Base-by-base conservation (phyloP, 2,888 invertebrate species). In the Apodemia mormo region DNA sequence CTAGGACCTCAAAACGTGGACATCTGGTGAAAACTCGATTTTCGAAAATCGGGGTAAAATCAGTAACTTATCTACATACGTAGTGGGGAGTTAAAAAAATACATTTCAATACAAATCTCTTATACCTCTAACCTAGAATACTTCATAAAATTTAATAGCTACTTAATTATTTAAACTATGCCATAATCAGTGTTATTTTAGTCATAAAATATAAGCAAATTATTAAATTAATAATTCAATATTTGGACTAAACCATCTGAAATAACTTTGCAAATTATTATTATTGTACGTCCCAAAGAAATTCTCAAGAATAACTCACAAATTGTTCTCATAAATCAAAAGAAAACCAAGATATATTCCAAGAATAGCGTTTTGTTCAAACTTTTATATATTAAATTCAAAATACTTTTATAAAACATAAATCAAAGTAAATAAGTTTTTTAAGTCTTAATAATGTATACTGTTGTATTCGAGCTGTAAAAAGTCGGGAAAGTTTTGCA, bases 401-500 rank as follows among this genome's bases (percentile, higher is more conserved):
- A 64, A 64, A 64, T 64, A 64, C 61, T 64, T 61, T 64, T 64
- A 64, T 64, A 64, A 64, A 33, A 64, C 61, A 64, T 64, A 64
- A 64, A 64, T 64, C 61, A 64, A 64, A 37, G 61, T 64, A 64
- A 64, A 64, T 64, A 64, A 64, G 37, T 64, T 64, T 64, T 64
- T 64, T 64, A 64, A 64, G 33, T 64, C 61, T 64, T 64, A 64
- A 64, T 64, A 64, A 37, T 61, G 61, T 64, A 64, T 37, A 64
- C 61, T 14, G 37, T 64, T 64, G 61, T 64, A 37, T 64, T 64
- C 65, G 30, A 30, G 69, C 54, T 49, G 69, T 69, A 69, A 69
- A 69, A 69, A 69, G 65, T 69, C 69, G 43, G 69, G 29, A 43
- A 66, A 69, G 65, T 69, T 69, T 54, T 49, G 30, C 43, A 65